A percentile compares a stretch with the other conserved stretches of the same genome.
These are phyloP conservation scores for Charaxes varanes DNA, from an alignment of 1,140 invertebrate genomes.

Conservation along the genomic window DNA sequence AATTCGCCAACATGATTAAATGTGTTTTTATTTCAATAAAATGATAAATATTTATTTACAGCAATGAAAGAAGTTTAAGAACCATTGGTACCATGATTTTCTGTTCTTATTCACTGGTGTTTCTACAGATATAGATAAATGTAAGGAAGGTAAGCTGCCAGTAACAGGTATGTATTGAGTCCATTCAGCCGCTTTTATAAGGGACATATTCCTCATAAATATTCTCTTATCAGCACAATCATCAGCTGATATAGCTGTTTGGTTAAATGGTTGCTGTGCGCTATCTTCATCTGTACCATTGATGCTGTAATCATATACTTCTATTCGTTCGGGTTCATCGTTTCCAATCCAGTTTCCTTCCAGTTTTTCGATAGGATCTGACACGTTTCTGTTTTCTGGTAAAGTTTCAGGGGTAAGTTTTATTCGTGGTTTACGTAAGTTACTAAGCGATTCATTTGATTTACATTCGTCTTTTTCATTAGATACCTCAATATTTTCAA, in stretches of 20 bases:
- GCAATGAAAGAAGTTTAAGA: constrained; percentile 38
- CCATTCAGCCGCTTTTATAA: constrained; percentile 33
- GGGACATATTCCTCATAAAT: constrained; percentile 24
- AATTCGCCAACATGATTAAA: constrained; percentile 60
- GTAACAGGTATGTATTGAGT: constrained; percentile 23
- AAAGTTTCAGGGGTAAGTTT: constrained; percentile 9
- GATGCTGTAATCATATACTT: constrained; percentile 17
- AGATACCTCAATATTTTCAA: not conserved
- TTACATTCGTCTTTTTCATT: not conserved
- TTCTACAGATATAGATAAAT: constrained; percentile 35
- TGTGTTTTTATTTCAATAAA: constrained; percentile 34
- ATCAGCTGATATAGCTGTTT: not conserved
- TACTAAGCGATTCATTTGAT: not conserved
- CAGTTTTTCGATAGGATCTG: constrained; percentile 30
- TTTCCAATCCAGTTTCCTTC: constrained; percentile 29
- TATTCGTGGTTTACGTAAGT: constrained; percentile 16
- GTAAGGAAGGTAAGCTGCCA: constrained; percentile 30
- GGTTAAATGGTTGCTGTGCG: not conserved
- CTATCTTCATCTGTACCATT: constrained; percentile 6
- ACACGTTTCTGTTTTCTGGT: constrained; percentile 10
- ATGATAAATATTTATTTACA: constrained; percentile 31
- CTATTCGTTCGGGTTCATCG: constrained; percentile 10
- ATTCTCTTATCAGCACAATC: constrained; percentile 12
- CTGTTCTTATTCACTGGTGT: constrained; percentile 20
- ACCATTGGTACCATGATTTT: constrained; percentile 36